Conservation (phyloP, 2,797 vertebrate genomes). For the Coranthus polyacanthus region DNA sequence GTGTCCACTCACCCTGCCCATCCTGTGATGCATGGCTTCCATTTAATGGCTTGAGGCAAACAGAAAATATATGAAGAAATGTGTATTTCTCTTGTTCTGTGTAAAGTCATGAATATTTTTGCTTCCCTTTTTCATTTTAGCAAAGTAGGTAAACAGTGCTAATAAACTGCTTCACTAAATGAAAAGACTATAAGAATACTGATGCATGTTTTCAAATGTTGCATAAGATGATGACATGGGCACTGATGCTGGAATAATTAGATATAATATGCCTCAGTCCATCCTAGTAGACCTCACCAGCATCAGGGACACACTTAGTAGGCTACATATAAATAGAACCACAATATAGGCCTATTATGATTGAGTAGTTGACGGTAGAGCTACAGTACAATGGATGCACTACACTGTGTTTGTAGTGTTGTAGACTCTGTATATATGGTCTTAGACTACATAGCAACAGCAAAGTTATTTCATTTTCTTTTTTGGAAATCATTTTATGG, state of each 20-base stretch:
- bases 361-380: not conserved
- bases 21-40: slow-evolving; percentile 51
- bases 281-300: slow-evolving; percentile 32
- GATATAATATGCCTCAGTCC: slow-evolving; percentile 68
- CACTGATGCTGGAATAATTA: slow-evolving; percentile 79
- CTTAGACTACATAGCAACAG: too few species aligned
- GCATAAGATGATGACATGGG: slow-evolving; percentile 64
- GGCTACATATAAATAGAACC: not conserved
- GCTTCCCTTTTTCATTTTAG: not conserved
- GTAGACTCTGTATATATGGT: too few species aligned
- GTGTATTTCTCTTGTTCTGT: not conserved
- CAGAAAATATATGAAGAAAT: slow-evolving; percentile 22
- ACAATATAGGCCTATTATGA: not conserved
- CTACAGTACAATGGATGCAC: not conserved
- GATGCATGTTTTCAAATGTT: slow-evolving; percentile 56
- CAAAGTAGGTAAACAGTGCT: not conserved
- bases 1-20: slow-evolving; percentile 41
- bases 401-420: too few species aligned
- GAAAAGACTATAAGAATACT: slow-evolving; percentile 1
- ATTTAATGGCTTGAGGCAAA: slow-evolving; percentile 39
- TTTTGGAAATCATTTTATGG: too few species aligned
- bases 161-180: slow-evolving; percentile 9
- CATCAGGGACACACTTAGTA: not conserved
- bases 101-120: not conserved
- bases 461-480: too few species aligned